Conservation (phyloP, 2,797 vertebrate species). For the Cheirogaleus major region DNA sequence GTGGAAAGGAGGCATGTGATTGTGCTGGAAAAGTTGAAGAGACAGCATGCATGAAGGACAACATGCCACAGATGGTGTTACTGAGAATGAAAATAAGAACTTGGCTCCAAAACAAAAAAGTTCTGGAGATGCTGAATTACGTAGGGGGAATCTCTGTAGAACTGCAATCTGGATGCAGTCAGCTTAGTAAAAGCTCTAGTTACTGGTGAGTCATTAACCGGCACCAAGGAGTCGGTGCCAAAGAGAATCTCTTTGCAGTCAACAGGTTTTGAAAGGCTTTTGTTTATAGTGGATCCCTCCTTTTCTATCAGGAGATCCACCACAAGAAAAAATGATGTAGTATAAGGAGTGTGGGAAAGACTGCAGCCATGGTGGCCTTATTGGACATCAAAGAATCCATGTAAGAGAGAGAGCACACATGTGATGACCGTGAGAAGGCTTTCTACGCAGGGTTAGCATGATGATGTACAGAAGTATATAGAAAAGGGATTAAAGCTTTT, state of each 20-base stretch:
- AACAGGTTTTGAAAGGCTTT: slow-evolving; percentile 3
- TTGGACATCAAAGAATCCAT: neutral
- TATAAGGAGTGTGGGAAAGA: slow-evolving; percentile 13
- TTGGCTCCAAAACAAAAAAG: neutral
- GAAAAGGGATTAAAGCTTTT: slow-evolving; percentile 1
- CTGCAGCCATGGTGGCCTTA: neutral
- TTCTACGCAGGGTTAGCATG: neutral
- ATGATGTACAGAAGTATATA: accelerated
- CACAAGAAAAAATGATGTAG: neutral
- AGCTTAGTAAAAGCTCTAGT: neutral
- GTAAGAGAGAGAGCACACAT: neutral
- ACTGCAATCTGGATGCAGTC: neutral
- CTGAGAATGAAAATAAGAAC: neutral
- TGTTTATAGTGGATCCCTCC: neutral
- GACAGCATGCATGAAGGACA: neutral
- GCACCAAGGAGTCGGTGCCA: neutral
- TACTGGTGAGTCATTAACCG: neutral
- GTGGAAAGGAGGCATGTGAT: neutral
- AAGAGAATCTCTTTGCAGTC: neutral
- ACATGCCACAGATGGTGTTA: neutral
- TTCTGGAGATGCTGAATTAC: neutral
- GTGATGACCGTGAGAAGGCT: neutral
- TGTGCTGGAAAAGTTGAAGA: neutral
- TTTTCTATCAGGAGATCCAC: neutral
- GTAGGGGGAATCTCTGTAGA: neutral